phyloP scores from a whole-genome alignment of 2,797 vertebrate species.

The Gymnothorax javanicus region DNA sequence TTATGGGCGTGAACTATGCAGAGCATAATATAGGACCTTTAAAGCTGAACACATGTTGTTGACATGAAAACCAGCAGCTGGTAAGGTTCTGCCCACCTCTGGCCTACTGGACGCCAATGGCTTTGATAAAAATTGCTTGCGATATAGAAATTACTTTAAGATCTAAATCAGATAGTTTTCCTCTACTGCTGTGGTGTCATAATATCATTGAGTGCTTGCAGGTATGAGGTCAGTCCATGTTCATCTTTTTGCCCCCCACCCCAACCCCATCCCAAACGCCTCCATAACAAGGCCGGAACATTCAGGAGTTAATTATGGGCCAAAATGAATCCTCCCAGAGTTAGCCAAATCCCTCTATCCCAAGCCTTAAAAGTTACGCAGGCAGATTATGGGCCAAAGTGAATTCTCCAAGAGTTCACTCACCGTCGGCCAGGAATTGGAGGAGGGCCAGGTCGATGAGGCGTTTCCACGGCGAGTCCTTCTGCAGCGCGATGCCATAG shows the following conservation, averaged over 20 bases:
- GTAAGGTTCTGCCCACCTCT: too few relatives aligned
- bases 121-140: neutral
- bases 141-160: neutral
- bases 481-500: conserved; percentile 96
- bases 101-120: too few relatives aligned
- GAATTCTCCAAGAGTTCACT: neutral
- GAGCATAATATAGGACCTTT: too few relatives aligned
- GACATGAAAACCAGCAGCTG: too few relatives aligned
- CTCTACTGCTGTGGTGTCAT: neutral
- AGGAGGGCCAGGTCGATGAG: conserved; percentile 93
- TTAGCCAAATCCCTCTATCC: neutral
- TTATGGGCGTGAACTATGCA: too few relatives aligned
- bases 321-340: neutral
- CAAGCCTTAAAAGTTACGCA: too few relatives aligned
- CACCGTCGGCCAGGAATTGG: conserved; percentile 95
- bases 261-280: neutral
- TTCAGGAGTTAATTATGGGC: neutral
- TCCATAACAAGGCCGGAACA: neutral
- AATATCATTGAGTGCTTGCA: neutral
- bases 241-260: neutral
- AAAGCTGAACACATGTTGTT: too few relatives aligned
- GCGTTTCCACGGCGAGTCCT: conserved; percentile 92
- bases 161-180: neutral
- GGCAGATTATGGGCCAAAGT: neutral
- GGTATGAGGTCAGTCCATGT: neutral